Evolutionary conservation across 2,113 vertebrate species (phyloP), one percentile per base, ranked within the genome.

Genomic region (Cyprichromis sp.): DNA sequence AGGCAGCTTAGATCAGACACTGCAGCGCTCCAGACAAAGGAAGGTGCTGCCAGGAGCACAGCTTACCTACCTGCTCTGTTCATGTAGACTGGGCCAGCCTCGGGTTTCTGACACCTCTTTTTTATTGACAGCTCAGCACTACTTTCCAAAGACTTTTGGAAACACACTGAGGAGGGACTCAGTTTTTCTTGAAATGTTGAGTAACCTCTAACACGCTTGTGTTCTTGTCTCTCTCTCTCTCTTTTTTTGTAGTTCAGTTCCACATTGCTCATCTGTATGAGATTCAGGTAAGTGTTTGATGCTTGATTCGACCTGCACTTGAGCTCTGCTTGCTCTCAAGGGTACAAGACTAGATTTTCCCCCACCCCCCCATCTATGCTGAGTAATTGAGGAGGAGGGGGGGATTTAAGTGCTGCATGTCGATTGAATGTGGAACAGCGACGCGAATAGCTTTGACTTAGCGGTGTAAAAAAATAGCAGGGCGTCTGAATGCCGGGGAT

Each of bases 221-320:
- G 93, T 71, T 71, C 14, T 17, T 59, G 4, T 78, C 4, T 73
- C 4, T 76, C 16, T 19, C 29, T 19, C 4, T 61, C 2, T 59
- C 0, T 8, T 95, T 59, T 9, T 24, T 93, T 95, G 96, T 97
- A 99, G 98, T 99, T 97, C 98, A 98, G 91, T 99, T 99, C 97
- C 99, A 99, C 97, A 98, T 99, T 91, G 98, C 99, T 96, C 98
- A 99, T 97, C 97, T 99, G 94, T 99, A 99, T 97, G 99, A 99
- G 97, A 99, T 99, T 94, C 99, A 99, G 99, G 99, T 99, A 97
- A 98, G 98, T 95, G 66, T 40, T 55, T 68, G 47, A 10, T 45
- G 13, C 38, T 61, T 83, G 45, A 26, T 76, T 82, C 7, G 38
- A 59, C 50, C 12, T 54, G 26, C 53, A 17, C 26, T 61, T 54